Percentiles rank a stretch among this genome's conserved stretches.
Evolutionary conservation across 1,140 invertebrate genomes (phyloP).

Genomic region (Myzus persicae): DNA sequence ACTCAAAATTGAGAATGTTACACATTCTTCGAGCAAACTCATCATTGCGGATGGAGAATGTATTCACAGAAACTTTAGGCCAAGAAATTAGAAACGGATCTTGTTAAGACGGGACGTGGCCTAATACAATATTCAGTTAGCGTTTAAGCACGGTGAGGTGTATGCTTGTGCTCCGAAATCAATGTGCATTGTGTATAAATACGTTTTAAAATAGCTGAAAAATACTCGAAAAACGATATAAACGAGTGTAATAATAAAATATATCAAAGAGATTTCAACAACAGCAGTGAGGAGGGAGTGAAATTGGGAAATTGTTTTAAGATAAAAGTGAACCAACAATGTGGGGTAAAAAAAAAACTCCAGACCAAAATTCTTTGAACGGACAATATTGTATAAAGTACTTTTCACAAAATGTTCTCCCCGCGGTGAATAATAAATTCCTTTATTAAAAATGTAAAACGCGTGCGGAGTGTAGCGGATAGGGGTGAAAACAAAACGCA

Average conservation of each 20-base stretch:
- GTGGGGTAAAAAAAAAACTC: background rate
- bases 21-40: background rate
- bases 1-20: background rate
- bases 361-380: background rate
- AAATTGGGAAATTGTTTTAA: slow-evolving; percentile 1
- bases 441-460: background rate
- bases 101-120: background rate
- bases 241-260: background rate
- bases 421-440: background rate
- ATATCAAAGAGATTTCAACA: background rate
- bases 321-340: background rate
- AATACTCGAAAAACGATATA: background rate
- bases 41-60: background rate
- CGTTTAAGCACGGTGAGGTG: background rate
- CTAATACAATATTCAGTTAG: background rate
- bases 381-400: background rate
- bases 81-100: slow-evolving; percentile 11
- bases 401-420: background rate
- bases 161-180: background rate
- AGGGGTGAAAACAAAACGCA: background rate
- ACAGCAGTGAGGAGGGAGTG: background rate
- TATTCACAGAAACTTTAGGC: background rate
- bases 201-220: background rate
- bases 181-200: background rate
- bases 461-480: background rate